Evolutionary conservation across 2,113 vertebrate genomes (phyloP), one percentile per base, ranked within the genome.

Genomic region (Sceloporus tristichus): DNA sequence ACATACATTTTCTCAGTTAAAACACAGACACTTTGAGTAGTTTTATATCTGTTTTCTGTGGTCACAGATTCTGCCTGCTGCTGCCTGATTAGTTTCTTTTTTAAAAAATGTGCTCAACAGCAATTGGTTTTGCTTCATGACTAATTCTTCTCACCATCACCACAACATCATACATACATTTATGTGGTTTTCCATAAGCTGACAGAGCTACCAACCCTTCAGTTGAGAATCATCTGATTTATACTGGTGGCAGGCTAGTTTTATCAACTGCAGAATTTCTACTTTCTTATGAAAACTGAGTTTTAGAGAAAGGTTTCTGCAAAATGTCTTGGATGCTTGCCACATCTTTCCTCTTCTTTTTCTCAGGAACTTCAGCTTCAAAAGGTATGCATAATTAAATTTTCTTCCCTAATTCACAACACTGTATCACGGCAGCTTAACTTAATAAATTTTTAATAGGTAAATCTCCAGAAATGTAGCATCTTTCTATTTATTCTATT

Each of bases 301-400:
- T 40, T 29, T 56, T 11, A 74, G 7, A 68, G 5, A 23, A 29
- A 62, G 19, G 14, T 23, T 82, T 40, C 71, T 65, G 54, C 38
- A 82, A 48, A 66, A 87, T 87, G 86, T 14, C 71, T 16, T 75
- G 79, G 79, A 59, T 21, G 16, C 27, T 81, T 62, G 34, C 68
- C 27, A 23, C 74, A 10, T n/a, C 5, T 82, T 23, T 86, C 68
- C 62, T 87, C 5, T 7, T 79, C 56, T 38, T 34, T n/a, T 84
- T 18, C 23, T 48, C 48, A 76, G 66, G 38, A 74, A 48, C 18
- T 38, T 18, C 81, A 48, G 18, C 18, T 9, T 34, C 81, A 29
- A 13, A 62, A 73, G 77, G 71, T 79, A 86, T 14, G 79, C 54
- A 21, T 42, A 85, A 65, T 16, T 2, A 48, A n/a, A 34, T 38